Evolutionary conservation across 2,113 vertebrate species (phyloP).

Genomic region (Caracal caracal): DNA sequence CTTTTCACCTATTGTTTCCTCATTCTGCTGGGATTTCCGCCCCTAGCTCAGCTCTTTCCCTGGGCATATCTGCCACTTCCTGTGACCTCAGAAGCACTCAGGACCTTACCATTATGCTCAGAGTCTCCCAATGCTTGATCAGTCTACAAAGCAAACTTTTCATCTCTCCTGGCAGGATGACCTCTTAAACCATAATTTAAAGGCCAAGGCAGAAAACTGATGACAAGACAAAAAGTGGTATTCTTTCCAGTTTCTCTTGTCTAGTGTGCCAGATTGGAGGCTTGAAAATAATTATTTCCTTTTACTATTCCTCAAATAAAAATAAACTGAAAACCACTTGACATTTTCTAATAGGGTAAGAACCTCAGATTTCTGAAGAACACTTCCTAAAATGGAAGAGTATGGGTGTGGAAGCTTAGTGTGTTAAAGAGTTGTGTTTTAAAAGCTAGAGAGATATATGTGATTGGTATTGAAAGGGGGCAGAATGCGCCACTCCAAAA

Average conservation of each 20-base stretch:
- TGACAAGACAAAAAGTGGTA: background rate
- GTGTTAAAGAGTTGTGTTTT: background rate
- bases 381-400: background rate
- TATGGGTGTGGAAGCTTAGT: background rate
- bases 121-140: background rate
- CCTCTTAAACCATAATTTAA: background rate
- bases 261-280: background rate
- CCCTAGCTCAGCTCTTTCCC: background rate
- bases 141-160: background rate
- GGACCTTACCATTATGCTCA: background rate
- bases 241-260: background rate
- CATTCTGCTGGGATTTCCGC: background rate
- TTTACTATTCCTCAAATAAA: background rate
- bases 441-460: background rate
- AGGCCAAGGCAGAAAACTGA: background rate
- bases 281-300: background rate
- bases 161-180: background rate
- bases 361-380: background rate
- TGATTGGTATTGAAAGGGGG: background rate
- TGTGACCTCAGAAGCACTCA: background rate
- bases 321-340: conserved; percentile 9
- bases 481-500: background rate
- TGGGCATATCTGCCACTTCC: background rate
- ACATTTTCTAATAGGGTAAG: background rate
- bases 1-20: background rate